A percentile compares a stretch with the other conserved stretches of the same genome.
Conservation (phyloP, 64 coral and sea anemone genomes). For the Pocillopora verrucosa region DNA sequence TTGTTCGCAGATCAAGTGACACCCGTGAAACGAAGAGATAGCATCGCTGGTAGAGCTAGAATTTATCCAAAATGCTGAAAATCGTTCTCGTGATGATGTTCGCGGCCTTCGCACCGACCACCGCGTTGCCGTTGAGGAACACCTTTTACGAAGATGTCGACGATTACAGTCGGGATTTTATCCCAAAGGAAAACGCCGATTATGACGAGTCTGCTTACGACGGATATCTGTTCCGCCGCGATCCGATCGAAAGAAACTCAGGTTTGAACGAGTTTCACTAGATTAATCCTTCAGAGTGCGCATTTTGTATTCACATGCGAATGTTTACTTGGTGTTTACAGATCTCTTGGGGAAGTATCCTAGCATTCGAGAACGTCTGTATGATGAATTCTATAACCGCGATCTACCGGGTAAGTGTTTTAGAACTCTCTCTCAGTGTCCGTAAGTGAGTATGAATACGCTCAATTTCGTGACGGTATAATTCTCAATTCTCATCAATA, state of each 20-base stretch:
- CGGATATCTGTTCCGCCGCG: background rate
- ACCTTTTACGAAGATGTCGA: background rate
- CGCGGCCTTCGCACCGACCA: conserved; percentile 4
- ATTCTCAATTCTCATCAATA: too few species aligned
- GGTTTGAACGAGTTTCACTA: background rate
- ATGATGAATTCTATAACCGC: background rate
- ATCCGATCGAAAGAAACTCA: background rate
- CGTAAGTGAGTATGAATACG: too few species aligned
- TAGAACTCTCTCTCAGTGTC: too few species aligned
- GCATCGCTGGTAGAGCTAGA: background rate
- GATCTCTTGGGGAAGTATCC: background rate
- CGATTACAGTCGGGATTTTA: background rate
- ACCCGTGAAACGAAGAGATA: too few species aligned
- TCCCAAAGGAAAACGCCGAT: conserved; percentile 2
- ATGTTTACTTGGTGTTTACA: conserved; percentile 17
- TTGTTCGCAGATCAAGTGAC: background rate
- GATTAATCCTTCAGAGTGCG: background rate
- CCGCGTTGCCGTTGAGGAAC: background rate
- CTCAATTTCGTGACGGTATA: too few species aligned
- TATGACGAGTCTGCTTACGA: background rate
- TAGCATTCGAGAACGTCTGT: background rate
- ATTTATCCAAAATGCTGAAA: conserved; percentile 9
- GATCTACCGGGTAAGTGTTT: background rate
- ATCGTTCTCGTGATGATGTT: background rate
- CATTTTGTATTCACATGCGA: background rate